phyloP scores from a whole-genome alignment of 2,113 vertebrate genomes.

The Thunnus thynnus region DNA sequence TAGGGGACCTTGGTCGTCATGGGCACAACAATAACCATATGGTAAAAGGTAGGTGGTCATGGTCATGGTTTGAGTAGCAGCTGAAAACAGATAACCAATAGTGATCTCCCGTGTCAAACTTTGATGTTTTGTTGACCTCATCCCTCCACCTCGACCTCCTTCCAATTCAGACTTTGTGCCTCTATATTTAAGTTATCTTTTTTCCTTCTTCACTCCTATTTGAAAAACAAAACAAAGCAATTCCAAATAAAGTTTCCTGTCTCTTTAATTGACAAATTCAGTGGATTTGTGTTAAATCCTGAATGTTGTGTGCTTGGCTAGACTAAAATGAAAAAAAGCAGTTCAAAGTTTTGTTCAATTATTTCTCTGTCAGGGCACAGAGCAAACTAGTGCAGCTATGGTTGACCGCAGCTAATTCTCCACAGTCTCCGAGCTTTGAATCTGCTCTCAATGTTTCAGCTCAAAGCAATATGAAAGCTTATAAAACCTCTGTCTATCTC shows the following conservation, averaged over 20 bases:
- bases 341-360: slow-evolving; percentile 55
- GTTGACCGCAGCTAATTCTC: slow-evolving; percentile 61
- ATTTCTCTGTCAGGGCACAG: slow-evolving; percentile 41
- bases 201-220: too few species aligned
- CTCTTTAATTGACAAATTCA: slow-evolving; percentile 44
- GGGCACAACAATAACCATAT: too few species aligned
- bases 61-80: too few species aligned
- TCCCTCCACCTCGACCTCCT: too few species aligned
- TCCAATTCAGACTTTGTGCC: too few species aligned
- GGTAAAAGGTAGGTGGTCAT: too few species aligned
- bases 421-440: slow-evolving; percentile 60
- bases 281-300: slow-evolving; percentile 44
- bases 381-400: slow-evolving; percentile 46
- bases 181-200: too few species aligned
- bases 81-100: too few species aligned
- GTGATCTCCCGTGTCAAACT: too few species aligned
- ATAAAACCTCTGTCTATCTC: slow-evolving; percentile 81
- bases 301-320: slow-evolving; percentile 20
- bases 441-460: slow-evolving; percentile 69
- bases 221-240: too few species aligned
- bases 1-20: too few species aligned
- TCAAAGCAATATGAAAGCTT: slow-evolving; percentile 76
- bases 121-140: too few species aligned
- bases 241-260: slow-evolving; percentile 17
- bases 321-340: slow-evolving; percentile 5